Base-by-base conservation (phyloP, 2,888 invertebrate species). In the Ptychoptera contaminata region DNA sequence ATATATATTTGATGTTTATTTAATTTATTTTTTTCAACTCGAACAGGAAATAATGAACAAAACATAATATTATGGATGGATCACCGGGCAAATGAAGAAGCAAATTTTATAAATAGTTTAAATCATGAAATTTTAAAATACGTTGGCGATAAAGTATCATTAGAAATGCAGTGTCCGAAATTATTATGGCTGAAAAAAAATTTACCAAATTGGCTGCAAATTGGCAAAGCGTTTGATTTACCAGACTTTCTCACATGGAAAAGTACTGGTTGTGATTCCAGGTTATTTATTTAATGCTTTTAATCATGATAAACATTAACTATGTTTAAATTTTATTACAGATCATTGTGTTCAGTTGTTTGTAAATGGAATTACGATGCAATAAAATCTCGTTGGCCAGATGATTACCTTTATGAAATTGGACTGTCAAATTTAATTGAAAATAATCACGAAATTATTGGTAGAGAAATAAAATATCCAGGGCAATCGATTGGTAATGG, bases 81-180 rank as follows among this genome's bases (percentile, higher is more conserved):
- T 59, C 92, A 93, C 59, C 69, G 92, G 56, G 92, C 92, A 0
- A 70, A 73, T 23, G 67, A 70, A 37, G 86, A 96, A 69, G 83
- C 93, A 0, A 73, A 77, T 40, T 65, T 70, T 31, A 93, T 96
- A 36, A 94, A 93, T 59, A 67, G 69, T 40, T 74, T 76, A 1
- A 68, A 76, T 8, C 86, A 92, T 66, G 67, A 76, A 2, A 74
- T 90, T 14, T 70, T 96, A 1, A 74, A 81, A 54, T 87, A 81
- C 67, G 87, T 91, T 2, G 96, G 96, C 2, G 92, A 92, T 0
- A 82, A 79, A 66, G 82, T 96, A 7, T 94, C 93, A 1, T 69
- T 90, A n/a, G 96, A 96, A 72, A 96, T 96, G 93, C 79, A 96
- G 71, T 81, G 85, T 47, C 93, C 96, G 0, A 97, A 96, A 68